phyloP scores from a whole-genome alignment of 2,113 vertebrate species.

The Barnardius zonarius region DNA sequence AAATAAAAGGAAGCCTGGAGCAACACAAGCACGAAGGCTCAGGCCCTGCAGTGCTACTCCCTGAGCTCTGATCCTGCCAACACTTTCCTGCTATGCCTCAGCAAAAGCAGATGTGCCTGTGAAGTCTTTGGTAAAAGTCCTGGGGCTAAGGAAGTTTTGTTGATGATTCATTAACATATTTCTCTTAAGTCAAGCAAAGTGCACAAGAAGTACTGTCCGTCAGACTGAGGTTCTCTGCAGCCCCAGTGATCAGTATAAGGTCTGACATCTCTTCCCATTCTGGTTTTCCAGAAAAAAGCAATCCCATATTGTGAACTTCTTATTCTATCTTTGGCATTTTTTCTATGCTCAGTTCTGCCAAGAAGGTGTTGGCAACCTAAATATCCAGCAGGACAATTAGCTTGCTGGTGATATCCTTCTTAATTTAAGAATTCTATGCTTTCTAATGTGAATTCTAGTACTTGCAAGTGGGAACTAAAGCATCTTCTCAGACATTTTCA shows the following conservation, averaged over 20 bases:
- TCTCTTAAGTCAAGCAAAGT: neutral
- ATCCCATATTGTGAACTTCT: rapidly evolving
- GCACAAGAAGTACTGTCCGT: neutral
- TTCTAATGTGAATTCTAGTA: neutral
- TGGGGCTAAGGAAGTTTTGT: neutral
- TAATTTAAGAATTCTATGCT: neutral
- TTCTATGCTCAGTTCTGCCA: neutral
- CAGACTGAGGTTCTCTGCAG: neutral
- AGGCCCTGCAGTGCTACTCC: neutral
- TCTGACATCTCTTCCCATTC: neutral
- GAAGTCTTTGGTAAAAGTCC: neutral
- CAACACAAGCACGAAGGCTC: neutral
- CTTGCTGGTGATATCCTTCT: neutral
- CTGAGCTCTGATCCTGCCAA: neutral
- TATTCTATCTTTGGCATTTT: neutral
- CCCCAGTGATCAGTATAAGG: neutral
- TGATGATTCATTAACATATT: neutral
- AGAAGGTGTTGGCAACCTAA: neutral
- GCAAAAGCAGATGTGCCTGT: neutral
- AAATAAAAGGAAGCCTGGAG: neutral
- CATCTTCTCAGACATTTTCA: neutral
- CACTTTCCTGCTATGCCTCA: neutral
- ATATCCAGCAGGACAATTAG: neutral
- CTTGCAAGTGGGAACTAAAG: neutral
- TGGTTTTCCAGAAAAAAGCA: neutral